A percentile compares a stretch with the other conserved stretches of the same genome.
Evolutionary conservation across 2,113 vertebrate genomes (phyloP).

Genomic region (Reinhardtius hippoglossoides): DNA sequence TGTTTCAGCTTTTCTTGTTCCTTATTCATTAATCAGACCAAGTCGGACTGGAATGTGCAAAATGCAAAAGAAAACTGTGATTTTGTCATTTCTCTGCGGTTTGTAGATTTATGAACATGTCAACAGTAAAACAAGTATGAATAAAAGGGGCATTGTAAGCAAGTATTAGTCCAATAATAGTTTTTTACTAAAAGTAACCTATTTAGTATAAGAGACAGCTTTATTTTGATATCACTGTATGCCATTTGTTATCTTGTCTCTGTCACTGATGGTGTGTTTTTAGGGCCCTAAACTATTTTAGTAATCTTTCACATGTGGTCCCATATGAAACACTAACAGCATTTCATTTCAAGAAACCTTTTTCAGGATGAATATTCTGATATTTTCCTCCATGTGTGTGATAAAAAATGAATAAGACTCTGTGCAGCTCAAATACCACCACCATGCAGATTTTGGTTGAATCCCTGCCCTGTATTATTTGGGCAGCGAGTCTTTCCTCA

Average conservation of each 20-base stretch:
- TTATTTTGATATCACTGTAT: no score
- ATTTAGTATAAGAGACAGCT: neutral
- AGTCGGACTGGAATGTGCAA: neutral
- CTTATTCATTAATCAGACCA: neutral
- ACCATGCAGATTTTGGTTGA: constrained; percentile 53
- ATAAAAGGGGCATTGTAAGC: neutral
- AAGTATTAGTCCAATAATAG: neutral
- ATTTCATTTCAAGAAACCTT: neutral
- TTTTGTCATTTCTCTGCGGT: neutral
- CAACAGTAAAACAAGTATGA: neutral
- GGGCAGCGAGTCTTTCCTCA: constrained; percentile 51
- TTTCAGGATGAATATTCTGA: neutral
- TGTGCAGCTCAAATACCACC: constrained; percentile 31
- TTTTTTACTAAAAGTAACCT: neutral
- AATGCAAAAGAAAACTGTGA: no score
- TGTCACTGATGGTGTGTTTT: neutral
- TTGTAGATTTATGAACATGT: neutral
- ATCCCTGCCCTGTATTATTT: constrained; percentile 45
- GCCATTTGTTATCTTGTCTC: neutral
- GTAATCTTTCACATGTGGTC: neutral
- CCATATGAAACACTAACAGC: neutral
- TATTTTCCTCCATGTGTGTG: neutral
- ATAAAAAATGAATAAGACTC: neutral
- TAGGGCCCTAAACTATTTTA: neutral
- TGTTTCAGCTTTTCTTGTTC: neutral